Conservation (phyloP, 2,888 invertebrate genomes). For the Agriotes lineatus region DNA sequence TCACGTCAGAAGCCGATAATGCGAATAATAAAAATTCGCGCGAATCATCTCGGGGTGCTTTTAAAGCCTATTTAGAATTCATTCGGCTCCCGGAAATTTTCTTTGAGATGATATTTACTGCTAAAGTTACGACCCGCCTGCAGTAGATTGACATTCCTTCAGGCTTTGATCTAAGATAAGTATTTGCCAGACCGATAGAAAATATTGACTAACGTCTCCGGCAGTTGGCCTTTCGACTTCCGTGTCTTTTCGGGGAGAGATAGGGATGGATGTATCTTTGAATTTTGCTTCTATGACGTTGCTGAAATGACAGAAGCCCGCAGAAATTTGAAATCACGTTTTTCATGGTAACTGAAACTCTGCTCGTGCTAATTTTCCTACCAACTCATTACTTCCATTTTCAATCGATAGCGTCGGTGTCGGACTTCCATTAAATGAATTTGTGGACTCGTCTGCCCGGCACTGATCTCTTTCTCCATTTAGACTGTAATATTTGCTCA, state of each 20-base stretch:
- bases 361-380: too few relatives aligned
- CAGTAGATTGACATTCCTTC: neutral
- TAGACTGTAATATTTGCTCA: too few relatives aligned
- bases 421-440: too few relatives aligned
- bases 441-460: too few relatives aligned
- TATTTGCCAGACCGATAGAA: constrained; percentile 2
- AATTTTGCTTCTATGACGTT: too few relatives aligned
- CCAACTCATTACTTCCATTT: too few relatives aligned
- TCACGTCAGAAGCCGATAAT: neutral
- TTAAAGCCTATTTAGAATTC: constrained; percentile 7
- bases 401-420: too few relatives aligned
- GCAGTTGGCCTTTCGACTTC: neutral
- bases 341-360: too few relatives aligned
- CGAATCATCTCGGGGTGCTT: neutral
- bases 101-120: neutral
- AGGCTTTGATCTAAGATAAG: constrained; percentile 8
- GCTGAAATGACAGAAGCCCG: too few relatives aligned
- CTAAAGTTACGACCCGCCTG: neutral
- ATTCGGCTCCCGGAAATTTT: neutral
- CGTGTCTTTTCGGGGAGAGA: neutral
- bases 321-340: too few relatives aligned
- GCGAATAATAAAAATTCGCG: neutral
- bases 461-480: too few relatives aligned
- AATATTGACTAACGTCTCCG: constrained; percentile 10
- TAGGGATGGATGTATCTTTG: too few relatives aligned